Evolutionary conservation across 1,140 invertebrate species (phyloP).

Genomic region (Bombus pascuorum): DNA sequence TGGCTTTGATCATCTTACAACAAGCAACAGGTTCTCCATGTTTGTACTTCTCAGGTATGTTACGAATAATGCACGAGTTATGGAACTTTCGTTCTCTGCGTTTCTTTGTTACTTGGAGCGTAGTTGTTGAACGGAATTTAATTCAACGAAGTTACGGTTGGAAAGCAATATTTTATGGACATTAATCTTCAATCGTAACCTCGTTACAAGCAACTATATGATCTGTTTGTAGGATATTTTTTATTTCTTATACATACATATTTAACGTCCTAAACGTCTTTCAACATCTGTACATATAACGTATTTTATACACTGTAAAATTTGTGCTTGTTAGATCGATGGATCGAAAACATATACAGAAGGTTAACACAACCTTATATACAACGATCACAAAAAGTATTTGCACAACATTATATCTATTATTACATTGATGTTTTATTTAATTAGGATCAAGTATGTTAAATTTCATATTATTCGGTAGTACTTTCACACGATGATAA

Average conservation of each 20-base stretch:
- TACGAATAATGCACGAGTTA: conserved; percentile 43
- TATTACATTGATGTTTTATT: too few species aligned
- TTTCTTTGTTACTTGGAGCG: not conserved
- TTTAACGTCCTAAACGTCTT: too few species aligned
- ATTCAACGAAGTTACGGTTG: not conserved
- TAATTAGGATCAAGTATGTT: too few species aligned
- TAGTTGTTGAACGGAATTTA: not conserved
- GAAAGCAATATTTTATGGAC: not conserved
- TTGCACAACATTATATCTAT: too few species aligned
- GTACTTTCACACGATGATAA: too few species aligned
- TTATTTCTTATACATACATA: not conserved
- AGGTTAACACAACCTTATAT: not conserved
- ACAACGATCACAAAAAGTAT: too few species aligned
- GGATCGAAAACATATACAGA: not conserved
- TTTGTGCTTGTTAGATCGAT: not conserved
- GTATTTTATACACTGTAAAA: not conserved
- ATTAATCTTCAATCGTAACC: not conserved
- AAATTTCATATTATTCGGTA: too few species aligned
- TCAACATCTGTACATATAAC: too few species aligned
- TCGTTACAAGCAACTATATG: not conserved
- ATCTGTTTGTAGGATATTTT: not conserved
- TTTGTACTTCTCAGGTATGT: conserved; percentile 22
- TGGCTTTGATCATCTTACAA: conserved; percentile 36
- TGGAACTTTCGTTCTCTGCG: not conserved
- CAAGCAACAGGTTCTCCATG: conserved; percentile 49